These are phyloP conservation scores for Anoplolepis gracilipes DNA, from an alignment of 1,140 invertebrate genomes.

Conservation along the genomic window DNA sequence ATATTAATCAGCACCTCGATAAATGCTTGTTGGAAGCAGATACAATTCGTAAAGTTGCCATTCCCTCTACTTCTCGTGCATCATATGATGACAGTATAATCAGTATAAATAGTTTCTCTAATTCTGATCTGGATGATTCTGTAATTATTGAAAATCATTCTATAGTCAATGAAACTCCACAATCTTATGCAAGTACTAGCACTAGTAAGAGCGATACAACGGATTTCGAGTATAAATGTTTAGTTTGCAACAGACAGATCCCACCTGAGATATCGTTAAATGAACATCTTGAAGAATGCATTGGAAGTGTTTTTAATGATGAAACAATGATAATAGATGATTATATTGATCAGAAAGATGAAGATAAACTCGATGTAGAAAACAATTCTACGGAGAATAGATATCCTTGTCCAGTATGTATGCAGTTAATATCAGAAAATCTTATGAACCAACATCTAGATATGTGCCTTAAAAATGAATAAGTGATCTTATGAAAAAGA, in stretches of 20 bases:
- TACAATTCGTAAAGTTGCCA: slow-evolving; percentile 36
- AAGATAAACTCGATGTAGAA: background rate
- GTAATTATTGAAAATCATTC: slow-evolving; percentile 21
- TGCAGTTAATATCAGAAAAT: slow-evolving; percentile 74
- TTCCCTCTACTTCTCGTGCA: slow-evolving; percentile 24
- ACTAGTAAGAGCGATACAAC: background rate
- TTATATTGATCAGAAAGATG: slow-evolving; percentile 45
- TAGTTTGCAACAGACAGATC: slow-evolving; percentile 87
- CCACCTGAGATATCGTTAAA: slow-evolving; percentile 84
- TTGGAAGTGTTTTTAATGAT: slow-evolving; percentile 82
- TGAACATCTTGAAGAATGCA: slow-evolving; percentile 89
- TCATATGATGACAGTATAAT: slow-evolving; percentile 52
- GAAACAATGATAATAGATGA: slow-evolving; percentile 67
- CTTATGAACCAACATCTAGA: slow-evolving; percentile 83
- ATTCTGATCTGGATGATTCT: slow-evolving; percentile 56
- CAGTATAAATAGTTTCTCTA: slow-evolving; percentile 61
- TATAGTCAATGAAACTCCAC: slow-evolving; percentile 11
- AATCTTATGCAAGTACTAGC: background rate
- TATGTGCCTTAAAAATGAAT: slow-evolving; percentile 72
- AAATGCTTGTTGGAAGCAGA: slow-evolving; percentile 84
- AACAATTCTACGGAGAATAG: slow-evolving; percentile 36
- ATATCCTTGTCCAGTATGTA: slow-evolving; percentile 83
- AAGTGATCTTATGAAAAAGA: slow-evolving; percentile 15
- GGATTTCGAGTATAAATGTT: slow-evolving; percentile 83
- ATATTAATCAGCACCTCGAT: slow-evolving; percentile 87